phyloP scores from a whole-genome alignment of 1,140 invertebrate species.

The Anastatus disparis region DNA sequence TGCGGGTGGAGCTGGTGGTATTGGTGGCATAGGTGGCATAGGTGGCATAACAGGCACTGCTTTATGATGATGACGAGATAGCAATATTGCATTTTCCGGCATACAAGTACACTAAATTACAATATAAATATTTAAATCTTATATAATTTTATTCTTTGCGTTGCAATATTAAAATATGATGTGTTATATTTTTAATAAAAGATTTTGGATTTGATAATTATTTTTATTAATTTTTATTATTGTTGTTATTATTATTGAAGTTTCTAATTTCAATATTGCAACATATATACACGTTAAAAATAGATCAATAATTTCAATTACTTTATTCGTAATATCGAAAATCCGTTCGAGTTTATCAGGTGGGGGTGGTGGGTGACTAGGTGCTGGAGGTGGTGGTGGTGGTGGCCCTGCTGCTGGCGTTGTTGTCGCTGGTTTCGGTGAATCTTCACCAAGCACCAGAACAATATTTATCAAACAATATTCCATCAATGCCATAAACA shows the following conservation, averaged over 20 bases:
- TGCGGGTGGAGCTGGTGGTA: slow-evolving; percentile 41
- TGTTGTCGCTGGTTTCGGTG: slow-evolving; percentile 61
- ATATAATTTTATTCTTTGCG: too few species aligned
- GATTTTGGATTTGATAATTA: too few species aligned
- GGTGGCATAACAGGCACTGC: slow-evolving; percentile 58
- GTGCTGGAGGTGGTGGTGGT: slow-evolving; percentile 46
- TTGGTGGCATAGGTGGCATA: slow-evolving; percentile 62
- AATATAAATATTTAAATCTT: too few species aligned
- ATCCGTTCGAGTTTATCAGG: slow-evolving; percentile 68
- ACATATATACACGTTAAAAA: too few species aligned
- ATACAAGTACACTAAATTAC: too few species aligned
- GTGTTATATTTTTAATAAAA: too few species aligned
- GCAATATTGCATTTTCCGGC: slow-evolving; percentile 69
- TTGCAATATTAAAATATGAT: too few species aligned
- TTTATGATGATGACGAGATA: slow-evolving; percentile 66
- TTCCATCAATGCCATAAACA: slow-evolving; percentile 94
- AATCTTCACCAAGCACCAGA: slow-evolving; percentile 77
- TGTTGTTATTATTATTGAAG: too few species aligned
- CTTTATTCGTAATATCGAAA: slow-evolving; percentile 68
- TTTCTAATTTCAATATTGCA: too few species aligned
- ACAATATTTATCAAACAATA: slow-evolving; percentile 93
- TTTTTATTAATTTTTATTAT: too few species aligned
- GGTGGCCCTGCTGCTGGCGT: slow-evolving; percentile 55
- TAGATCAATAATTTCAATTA: slow-evolving; percentile 50
- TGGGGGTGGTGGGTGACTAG: too few species aligned